phyloP scores from a whole-genome alignment of 1,140 invertebrate genomes.

The Drosophila sucinea region DNA sequence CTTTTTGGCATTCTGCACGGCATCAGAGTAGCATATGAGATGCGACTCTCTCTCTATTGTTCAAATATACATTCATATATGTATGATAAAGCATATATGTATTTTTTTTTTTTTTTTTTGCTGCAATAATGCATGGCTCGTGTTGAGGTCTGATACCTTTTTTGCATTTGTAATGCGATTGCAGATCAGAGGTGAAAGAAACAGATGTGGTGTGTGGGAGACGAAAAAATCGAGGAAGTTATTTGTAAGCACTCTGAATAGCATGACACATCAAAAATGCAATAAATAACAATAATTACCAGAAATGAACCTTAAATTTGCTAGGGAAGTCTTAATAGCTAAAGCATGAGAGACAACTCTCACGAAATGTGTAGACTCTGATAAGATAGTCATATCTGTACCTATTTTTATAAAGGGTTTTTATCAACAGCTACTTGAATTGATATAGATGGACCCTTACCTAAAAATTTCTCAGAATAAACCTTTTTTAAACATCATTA shows the following conservation, averaged over 20 bases:
- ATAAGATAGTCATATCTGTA: background rate
- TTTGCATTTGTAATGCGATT: slow-evolving; percentile 67
- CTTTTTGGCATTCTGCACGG: slow-evolving; percentile 53
- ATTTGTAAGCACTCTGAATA: slow-evolving; percentile 12
- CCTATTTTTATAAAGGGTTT: too few species aligned
- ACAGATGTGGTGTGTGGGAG: slow-evolving; percentile 11
- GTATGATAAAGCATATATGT: slow-evolving; percentile 15
- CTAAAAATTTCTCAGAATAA: too few species aligned
- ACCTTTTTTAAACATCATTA: too few species aligned
- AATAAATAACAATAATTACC: slow-evolving; percentile 13
- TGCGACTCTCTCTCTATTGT: slow-evolving; percentile 56
- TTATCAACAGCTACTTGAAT: too few species aligned
- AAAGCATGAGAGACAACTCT: background rate
- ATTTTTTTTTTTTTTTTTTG: slow-evolving; percentile 8
- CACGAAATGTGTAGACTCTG: background rate
- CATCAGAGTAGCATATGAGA: slow-evolving; percentile 47
- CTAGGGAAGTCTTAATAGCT: background rate
- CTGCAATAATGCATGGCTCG: slow-evolving; percentile 36
- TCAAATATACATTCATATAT: slow-evolving; percentile 26
- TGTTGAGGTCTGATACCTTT: slow-evolving; percentile 59
- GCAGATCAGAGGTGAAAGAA: slow-evolving; percentile 23
- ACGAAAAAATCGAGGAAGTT: slow-evolving; percentile 6
- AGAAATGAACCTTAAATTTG: slow-evolving; percentile 6
- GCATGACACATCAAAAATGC: slow-evolving; percentile 40
- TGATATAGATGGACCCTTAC: too few species aligned